These are phyloP conservation scores for Drosophila orena DNA, from an alignment of 1,140 invertebrate genomes.

Conservation along the genomic window DNA sequence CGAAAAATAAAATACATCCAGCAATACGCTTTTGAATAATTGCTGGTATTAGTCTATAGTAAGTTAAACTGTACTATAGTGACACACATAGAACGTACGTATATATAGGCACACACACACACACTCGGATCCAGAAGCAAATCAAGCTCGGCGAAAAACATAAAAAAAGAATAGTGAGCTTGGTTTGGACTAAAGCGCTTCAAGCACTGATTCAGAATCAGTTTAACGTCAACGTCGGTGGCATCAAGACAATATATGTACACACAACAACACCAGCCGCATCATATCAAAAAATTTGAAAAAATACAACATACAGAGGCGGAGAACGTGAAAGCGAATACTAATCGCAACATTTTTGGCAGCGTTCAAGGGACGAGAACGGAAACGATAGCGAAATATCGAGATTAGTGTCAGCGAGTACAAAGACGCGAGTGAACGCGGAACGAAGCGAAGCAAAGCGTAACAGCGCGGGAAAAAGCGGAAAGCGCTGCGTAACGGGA, in stretches of 20 bases:
- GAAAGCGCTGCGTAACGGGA: slow-evolving; percentile 16
- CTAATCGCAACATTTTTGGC: slow-evolving; percentile 3
- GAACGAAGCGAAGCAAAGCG: slow-evolving; percentile 11
- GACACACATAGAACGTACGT: slow-evolving; percentile 21
- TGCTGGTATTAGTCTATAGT: slow-evolving; percentile 59
- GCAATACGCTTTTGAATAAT: slow-evolving; percentile 45
- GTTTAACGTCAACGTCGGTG: slow-evolving; percentile 82
- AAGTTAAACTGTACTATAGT: slow-evolving; percentile 64
- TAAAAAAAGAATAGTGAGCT: slow-evolving; percentile 44
- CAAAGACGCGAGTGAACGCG: slow-evolving; percentile 24
- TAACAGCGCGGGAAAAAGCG: slow-evolving; percentile 20
- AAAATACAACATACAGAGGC: slow-evolving; percentile 18
- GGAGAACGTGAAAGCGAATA: slow-evolving; percentile 11
- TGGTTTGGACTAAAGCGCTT: slow-evolving; percentile 75
- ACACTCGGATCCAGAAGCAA: slow-evolving; percentile 38
- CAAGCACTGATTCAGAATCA: slow-evolving; percentile 80
- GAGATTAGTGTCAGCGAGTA: slow-evolving; percentile 36
- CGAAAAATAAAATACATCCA: slow-evolving; percentile 18
- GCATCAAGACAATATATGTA: slow-evolving; percentile 75
- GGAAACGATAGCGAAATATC: slow-evolving; percentile 35
- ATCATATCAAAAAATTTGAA: slow-evolving; percentile 41
- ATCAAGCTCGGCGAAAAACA: slow-evolving; percentile 64
- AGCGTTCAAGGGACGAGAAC: slow-evolving; percentile 25
- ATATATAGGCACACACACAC: neutral
- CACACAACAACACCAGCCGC: slow-evolving; percentile 49